Base-by-base conservation (phyloP, 1,140 invertebrate species). In the Scylla paramamosain region DNA sequence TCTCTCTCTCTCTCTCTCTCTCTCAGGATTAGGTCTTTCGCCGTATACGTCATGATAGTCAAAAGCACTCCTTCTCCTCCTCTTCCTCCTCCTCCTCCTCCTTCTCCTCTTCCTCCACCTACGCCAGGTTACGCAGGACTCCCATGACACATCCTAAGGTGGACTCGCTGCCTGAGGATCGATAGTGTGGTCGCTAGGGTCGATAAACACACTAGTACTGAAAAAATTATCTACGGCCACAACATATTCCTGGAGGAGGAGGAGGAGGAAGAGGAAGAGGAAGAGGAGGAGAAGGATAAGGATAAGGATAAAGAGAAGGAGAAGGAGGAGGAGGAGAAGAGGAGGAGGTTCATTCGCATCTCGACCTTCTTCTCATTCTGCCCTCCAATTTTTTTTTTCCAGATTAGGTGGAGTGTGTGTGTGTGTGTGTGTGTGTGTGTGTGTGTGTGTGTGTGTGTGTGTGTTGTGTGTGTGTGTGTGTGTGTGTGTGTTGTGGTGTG, bases 401-500 rank as follows among this genome's bases (percentile, higher is more conserved):
- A 39, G 39, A 39, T 39, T 39, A 39, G 39, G 39, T 39, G 39
- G 39, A 39, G 39, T 88, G 32, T 88, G 31, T 88, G 31, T 45
- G 31, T 45, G 45, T 45, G 31, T 88, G 31, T 88, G 31, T 88
- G 87, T 88, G 2, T 88, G 31, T 88, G 31, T 88, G 25, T 88
- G 31, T 88, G 87, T 88, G 84, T 87, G 84, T 87, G 84, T 87
- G 20, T 87, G 84, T 87, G 84, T 87, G 84, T 87, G 84, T 87
- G 84, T 87, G 84, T 87, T 87, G 84, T 87, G 84, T 87, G 84
- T 87, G 84, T 87, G 84, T 87, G 84, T 87, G 84, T 87, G 20
- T 87, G 84, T 87, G 84, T 87, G 84, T 87, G 84, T 87, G 84
- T 87, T n/a, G n/a, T n/a, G n/a, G 84, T 87, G 84, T 87, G 84